Evolutionary conservation across 2,113 vertebrate species (phyloP).

Genomic region (Zeus faber): DNA sequence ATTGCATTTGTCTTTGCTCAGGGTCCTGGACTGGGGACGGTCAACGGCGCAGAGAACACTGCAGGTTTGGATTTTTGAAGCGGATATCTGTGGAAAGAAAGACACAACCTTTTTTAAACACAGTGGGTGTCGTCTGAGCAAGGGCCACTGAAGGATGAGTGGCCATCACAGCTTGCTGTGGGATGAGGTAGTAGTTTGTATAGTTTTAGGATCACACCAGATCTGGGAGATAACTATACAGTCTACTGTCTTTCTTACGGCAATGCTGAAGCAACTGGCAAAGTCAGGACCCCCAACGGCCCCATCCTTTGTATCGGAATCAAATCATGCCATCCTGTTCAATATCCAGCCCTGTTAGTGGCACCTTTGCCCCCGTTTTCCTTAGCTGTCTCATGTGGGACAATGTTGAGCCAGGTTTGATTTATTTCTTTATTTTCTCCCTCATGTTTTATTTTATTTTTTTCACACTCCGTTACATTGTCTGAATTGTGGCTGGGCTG

Average conservation of each 20-base stretch:
- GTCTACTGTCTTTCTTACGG: slow-evolving; percentile 97
- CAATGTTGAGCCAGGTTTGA: too few relatives aligned
- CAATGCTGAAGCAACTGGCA: slow-evolving; percentile 55
- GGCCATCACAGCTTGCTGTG: slow-evolving; percentile 72
- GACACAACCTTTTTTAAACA: too few relatives aligned
- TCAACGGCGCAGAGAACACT: slow-evolving; percentile 77
- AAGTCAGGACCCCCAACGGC: not conserved
- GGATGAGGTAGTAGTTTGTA: slow-evolving; percentile 99
- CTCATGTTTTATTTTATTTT: not conserved
- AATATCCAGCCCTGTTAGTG: not conserved
- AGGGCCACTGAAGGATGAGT: slow-evolving; percentile 20
- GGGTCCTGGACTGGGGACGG: slow-evolving; percentile 77
- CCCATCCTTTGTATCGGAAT: too few relatives aligned
- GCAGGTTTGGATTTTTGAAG: slow-evolving; percentile 72
- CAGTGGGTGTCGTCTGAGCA: too few relatives aligned
- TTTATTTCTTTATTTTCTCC: slow-evolving; percentile 2
- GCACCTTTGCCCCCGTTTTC: too few relatives aligned
- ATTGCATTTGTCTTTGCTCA: slow-evolving; percentile 48
- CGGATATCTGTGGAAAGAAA: too few relatives aligned
- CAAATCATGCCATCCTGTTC: too few relatives aligned
- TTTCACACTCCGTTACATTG: too few relatives aligned
- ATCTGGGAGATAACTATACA: slow-evolving; percentile 99
- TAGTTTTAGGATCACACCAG: slow-evolving; percentile 99
- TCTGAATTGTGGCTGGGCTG: slow-evolving; percentile 53
- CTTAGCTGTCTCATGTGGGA: too few relatives aligned